Conservation (phyloP, 2,797 vertebrate genomes). For the Betta splendens region DNA sequence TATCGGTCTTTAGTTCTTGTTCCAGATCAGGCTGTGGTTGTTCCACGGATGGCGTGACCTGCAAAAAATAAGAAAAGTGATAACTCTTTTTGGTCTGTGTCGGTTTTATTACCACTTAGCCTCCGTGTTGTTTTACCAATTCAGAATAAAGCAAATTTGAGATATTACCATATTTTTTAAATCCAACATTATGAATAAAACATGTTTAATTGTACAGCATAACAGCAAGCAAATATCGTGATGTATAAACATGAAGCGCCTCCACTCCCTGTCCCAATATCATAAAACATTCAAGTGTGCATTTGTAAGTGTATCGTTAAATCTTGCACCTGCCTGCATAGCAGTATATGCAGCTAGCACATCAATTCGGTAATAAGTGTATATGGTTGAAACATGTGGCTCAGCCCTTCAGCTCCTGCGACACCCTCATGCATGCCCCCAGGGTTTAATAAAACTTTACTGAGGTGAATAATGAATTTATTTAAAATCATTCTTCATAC, state of each 20-base stretch:
- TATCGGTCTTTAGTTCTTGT: conserved; percentile 64
- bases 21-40: conserved; percentile 82
- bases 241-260: conserved; percentile 54
- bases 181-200: conserved; percentile 70
- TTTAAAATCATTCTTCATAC: conserved; percentile 77
- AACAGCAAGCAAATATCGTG: conserved; percentile 60
- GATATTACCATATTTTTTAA: conserved; percentile 54
- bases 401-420: conserved; percentile 70
- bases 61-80: conserved; percentile 48
- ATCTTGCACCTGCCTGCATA: conserved; percentile 63
- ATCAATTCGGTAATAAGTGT: conserved; percentile 74
- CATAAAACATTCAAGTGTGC: conserved; percentile 73
- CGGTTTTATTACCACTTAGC: conserved; percentile 11
- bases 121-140: conserved; percentile 23
- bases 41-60: conserved; percentile 91
- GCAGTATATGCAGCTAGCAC: conserved; percentile 55
- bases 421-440: conserved; percentile 70
- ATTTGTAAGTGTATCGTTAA: conserved; percentile 61
- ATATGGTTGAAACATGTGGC: conserved; percentile 68
- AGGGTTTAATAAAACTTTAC: conserved; percentile 84
- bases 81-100: conserved; percentile 4
- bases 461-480: conserved; percentile 81
- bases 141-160: conserved; percentile 32
- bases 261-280: conserved; percentile 55
- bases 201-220: conserved; percentile 60